These are phyloP conservation scores for Nephrotoma flavescens DNA, from an alignment of 2,888 invertebrate species.

Conservation along the genomic window DNA sequence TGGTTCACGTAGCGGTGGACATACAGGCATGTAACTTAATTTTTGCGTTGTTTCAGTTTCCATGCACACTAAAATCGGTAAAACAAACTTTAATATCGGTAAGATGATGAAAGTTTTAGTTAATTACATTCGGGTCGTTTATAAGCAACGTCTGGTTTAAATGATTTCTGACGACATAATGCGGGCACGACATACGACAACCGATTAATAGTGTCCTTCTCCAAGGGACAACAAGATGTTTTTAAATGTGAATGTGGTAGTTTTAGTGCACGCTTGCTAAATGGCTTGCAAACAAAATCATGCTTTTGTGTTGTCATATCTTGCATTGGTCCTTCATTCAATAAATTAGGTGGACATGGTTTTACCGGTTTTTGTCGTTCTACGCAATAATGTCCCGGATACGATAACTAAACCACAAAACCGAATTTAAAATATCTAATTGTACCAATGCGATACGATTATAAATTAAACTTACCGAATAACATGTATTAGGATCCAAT, in stretches of 20 bases:
- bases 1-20: conserved; percentile 23
- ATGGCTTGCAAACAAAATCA: conserved; percentile 52
- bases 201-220: conserved; percentile 26
- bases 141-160: conserved; percentile 7
- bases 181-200: conserved; percentile 8
- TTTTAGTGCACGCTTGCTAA: conserved; percentile 24
- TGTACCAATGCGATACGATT: neutral
- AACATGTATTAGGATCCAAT: conserved; percentile 13
- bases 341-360: conserved; percentile 45
- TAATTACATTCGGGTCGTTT: neutral
- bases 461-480: neutral
- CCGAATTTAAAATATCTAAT: neutral
- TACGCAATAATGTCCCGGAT: conserved; percentile 39
- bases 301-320: conserved; percentile 57
- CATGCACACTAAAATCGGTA: conserved; percentile 18
- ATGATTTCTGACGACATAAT: neutral
- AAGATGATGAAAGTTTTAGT: neutral
- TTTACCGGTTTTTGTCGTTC: conserved; percentile 40
- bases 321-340: conserved; percentile 53
- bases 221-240: conserved; percentile 21
- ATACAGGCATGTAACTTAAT: conserved; percentile 37
- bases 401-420: conserved; percentile 33
- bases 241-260: conserved; percentile 20
- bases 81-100: neutral
- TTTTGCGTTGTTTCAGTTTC: conserved; percentile 39